These are phyloP conservation scores for Idris sp. DNA, from an alignment of 1,140 invertebrate species.

Conservation along the genomic window DNA sequence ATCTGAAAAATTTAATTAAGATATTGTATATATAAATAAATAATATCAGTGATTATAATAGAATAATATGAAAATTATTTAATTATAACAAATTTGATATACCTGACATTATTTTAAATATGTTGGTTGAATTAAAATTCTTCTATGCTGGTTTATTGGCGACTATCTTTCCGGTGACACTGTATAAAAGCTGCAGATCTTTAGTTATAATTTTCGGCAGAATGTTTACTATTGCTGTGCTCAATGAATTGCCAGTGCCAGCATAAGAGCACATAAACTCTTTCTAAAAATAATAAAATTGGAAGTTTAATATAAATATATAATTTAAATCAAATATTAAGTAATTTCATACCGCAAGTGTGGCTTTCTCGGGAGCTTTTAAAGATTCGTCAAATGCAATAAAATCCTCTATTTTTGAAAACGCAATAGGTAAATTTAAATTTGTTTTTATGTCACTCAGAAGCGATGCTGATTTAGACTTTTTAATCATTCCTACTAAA, in stretches of 20 bases:
- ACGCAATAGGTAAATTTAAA: background rate
- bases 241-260: background rate
- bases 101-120: slow-evolving; percentile 26
- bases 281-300: slow-evolving; percentile 7
- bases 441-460: background rate
- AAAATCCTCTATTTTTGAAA: background rate
- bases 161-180: slow-evolving; percentile 1
- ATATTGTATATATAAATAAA: too few relatives aligned
- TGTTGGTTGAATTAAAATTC: slow-evolving; percentile 4
- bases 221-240: slow-evolving; percentile 2
- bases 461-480: background rate
- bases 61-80: too few relatives aligned
- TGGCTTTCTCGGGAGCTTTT: background rate
- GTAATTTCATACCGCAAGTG: background rate
- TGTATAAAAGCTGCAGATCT: slow-evolving; percentile 10
- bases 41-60: too few relatives aligned
- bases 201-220: slow-evolving; percentile 14
- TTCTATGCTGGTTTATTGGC: background rate
- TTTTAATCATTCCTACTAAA: background rate
- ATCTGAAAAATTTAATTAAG: too few relatives aligned
- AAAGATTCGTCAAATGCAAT: background rate
- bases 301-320: too few relatives aligned
- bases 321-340: too few relatives aligned
- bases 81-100: too few relatives aligned
- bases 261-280: slow-evolving; percentile 3